Conservation (phyloP, 2,113 vertebrate species). For the Craseonycteris thonglongyai region DNA sequence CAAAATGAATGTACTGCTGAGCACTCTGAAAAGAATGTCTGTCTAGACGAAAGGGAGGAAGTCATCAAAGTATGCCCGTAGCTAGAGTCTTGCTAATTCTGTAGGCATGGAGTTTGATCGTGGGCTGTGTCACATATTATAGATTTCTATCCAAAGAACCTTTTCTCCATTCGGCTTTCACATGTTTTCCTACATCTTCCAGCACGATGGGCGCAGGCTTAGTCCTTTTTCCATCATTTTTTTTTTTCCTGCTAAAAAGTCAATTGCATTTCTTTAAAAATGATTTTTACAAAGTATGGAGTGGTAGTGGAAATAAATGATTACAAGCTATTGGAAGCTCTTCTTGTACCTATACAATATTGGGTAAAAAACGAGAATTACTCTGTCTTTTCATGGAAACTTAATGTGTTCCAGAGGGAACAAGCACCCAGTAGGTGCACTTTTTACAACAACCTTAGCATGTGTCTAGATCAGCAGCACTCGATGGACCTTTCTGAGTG, state of each 20-base stretch:
- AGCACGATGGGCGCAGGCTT: too few species aligned
- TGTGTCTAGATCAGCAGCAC: neutral
- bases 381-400: neutral
- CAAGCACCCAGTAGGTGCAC: accelerated
- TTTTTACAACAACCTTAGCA: neutral
- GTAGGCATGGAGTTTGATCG: neutral
- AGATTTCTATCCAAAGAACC: neutral
- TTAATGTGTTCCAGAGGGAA: neutral
- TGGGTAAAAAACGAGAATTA: neutral
- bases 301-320: neutral
- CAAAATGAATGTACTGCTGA: neutral
- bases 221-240: neutral
- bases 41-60: neutral
- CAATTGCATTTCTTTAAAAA: neutral
- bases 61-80: too few species aligned
- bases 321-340: neutral
- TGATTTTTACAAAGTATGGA: neutral
- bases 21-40: neutral
- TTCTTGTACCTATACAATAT: neutral
- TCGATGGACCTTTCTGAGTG: neutral
- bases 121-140: neutral
- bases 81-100: neutral
- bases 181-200: neutral
- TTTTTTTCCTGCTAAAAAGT: neutral
- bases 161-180: neutral